Evolutionary conservation across 2,888 invertebrate species (phyloP).

Genomic region (Callyntrura sp.): DNA sequence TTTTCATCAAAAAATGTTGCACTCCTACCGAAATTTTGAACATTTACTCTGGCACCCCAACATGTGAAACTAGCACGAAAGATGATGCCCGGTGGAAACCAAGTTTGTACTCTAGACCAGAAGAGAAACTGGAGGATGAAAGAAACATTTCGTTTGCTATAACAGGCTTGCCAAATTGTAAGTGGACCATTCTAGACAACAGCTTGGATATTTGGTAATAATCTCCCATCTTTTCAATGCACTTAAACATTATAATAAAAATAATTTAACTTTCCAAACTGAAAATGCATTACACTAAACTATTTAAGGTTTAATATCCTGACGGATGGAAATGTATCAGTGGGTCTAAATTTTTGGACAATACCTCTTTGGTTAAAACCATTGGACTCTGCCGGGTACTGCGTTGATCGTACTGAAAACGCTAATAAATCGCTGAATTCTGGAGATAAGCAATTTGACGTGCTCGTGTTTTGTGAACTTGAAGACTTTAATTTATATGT

Average conservation of each 20-base stretch:
- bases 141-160: background rate
- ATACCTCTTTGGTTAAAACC: conserved; percentile 48
- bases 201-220: conserved; percentile 43
- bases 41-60: no score
- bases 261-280: no score
- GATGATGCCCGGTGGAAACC: conserved; percentile 35
- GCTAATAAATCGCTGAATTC: background rate
- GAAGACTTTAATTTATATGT: conserved; percentile 44
- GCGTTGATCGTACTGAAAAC: background rate
- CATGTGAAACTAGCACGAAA: background rate
- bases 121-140: background rate
- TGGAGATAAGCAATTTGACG: background rate
- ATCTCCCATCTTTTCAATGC: no score
- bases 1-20: conserved; percentile 27
- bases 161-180: conserved; percentile 36
- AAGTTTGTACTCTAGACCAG: conserved; percentile 28
- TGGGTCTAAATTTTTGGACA: conserved; percentile 66
- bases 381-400: background rate
- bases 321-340: background rate
- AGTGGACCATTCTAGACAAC: conserved; percentile 25
- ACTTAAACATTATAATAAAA: no score
- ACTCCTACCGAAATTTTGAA: background rate
- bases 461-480: conserved; percentile 43
- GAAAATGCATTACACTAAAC: background rate
- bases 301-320: conserved; percentile 57